Evolutionary conservation across 2,113 vertebrate species (phyloP), one percentile per base, ranked within the genome.

Genomic region (Smithornis capensis): DNA sequence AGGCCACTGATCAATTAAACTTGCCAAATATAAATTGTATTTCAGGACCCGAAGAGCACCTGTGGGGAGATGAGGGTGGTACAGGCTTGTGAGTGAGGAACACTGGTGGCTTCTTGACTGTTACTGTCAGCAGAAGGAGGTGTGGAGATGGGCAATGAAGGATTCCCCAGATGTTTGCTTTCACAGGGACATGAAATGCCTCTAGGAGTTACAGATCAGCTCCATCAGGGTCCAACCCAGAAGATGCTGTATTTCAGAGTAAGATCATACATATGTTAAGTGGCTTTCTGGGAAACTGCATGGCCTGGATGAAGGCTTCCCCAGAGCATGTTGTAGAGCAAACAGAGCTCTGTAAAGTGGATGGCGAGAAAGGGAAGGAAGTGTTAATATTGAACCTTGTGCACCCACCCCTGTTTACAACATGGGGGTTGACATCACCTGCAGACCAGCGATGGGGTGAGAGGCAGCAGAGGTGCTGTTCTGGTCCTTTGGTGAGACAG

Each of bases 201-300:
- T 90, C 49, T 31, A n/a, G 22, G 47, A 65, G 19, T 15, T 67
- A 45, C 38, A 37, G 33, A 71, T 28, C 49, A 85, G 42, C 29
- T 59, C 57, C 59, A 14, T 23, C 73, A 63, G 60, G 35, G 40
- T 19, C 57, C 37, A 55, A 62, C 28, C 28, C 12, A 15, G 16
- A 56, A 29, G 31, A 9, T 64, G 70, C 28, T 75, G 52, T 16
- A 3, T 10, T 84, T 68, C 17, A n/a, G 44, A 52, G 15, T 47
- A 49, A 88, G 45, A 9, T 37, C 11, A 10, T 12, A 0, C 2
- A 1, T 5, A 17, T 47, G 6, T 16, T 5, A 45, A 62, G 25
- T 14, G 12, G 2, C 9, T 75, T 87, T 79, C 56, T 65, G 1
- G 19, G 15, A 49, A 81, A 29, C 23, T 0, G 0, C 2, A 2